Percentiles rank a stretch among this genome's conserved stretches.
Evolutionary conservation across 2,113 vertebrate genomes (phyloP).

Genomic region (Sarotherodon lohbergeri): DNA sequence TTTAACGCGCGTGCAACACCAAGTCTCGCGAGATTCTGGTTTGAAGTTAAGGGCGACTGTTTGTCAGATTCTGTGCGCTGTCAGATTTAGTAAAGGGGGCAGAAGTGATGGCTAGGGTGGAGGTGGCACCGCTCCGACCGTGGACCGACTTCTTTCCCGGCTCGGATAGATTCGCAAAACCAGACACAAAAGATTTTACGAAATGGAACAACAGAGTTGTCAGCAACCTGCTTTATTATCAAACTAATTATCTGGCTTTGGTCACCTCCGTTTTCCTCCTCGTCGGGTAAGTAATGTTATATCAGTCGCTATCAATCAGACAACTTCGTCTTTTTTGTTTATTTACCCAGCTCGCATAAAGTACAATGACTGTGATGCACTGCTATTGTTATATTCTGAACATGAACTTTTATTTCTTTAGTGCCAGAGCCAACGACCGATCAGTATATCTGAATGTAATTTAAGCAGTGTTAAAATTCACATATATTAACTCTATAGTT

Average conservation of each 20-base stretch:
- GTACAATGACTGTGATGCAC: fast-evolving
- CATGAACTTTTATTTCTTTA: neutral
- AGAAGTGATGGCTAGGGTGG: slow-evolving; percentile 68
- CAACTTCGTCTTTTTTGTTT: neutral
- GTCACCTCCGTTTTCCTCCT: slow-evolving; percentile 78
- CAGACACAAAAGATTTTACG: slow-evolving; percentile 79
- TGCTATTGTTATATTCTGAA: neutral
- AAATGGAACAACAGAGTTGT: slow-evolving; percentile 93
- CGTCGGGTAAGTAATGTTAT: slow-evolving; percentile 81
- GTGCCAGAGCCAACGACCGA: neutral
- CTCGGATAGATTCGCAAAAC: slow-evolving; percentile 80
- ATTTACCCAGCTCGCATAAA: neutral
- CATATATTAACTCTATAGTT: neutral
- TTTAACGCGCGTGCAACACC: fast-evolving
- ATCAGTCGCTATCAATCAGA: neutral
- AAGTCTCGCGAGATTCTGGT: slow-evolving; percentile 22
- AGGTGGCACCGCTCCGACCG: slow-evolving; percentile 80
- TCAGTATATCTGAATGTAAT: neutral
- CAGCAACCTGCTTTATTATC: slow-evolving; percentile 93
- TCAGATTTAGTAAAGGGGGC: neutral
- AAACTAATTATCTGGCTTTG: slow-evolving; percentile 87
- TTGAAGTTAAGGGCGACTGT: neutral
- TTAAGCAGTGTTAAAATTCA: neutral
- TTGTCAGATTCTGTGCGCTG: neutral
- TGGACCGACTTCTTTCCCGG: slow-evolving; percentile 90